A percentile compares a stretch with the other conserved stretches of the same genome.
phyloP scores from a whole-genome alignment of 2,113 vertebrate species.

The Pyxicephalus adspersus region DNA sequence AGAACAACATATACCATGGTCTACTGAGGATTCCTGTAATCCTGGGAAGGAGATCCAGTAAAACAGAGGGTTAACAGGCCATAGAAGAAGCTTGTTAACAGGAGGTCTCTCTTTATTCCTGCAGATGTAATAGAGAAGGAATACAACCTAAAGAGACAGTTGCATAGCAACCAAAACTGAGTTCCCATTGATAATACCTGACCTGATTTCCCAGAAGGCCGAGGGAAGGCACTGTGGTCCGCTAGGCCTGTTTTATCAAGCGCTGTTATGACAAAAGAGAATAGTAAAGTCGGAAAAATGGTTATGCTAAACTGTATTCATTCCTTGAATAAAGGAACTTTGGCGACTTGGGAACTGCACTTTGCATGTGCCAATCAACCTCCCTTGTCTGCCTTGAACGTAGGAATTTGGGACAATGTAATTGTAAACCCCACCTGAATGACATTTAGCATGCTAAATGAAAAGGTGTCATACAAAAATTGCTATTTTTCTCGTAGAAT shows the following conservation, averaged over 20 bases:
- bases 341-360: too few species aligned
- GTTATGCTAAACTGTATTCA: too few species aligned
- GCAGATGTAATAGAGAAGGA: slow-evolving; percentile 59
- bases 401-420: too few species aligned
- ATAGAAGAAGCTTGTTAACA: slow-evolving; percentile 34
- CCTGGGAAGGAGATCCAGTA: not conserved
- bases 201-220: slow-evolving; percentile 54
- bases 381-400: too few species aligned
- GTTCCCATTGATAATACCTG: slow-evolving; percentile 23
- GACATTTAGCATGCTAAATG: too few species aligned
- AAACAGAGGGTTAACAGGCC: slow-evolving; percentile 28
- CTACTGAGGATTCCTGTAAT: not conserved
- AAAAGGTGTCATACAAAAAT: too few species aligned
- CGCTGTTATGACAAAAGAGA: not conserved
- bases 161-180: slow-evolving; percentile 61
- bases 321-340: too few species aligned
- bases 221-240: slow-evolving; percentile 2
- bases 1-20: too few species aligned
- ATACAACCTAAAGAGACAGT: slow-evolving; percentile 58
- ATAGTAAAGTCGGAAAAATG: too few species aligned
- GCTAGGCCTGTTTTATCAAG: not conserved
- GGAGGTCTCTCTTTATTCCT: slow-evolving; percentile 43
- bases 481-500: too few species aligned
- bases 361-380: too few species aligned
- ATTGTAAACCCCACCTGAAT: too few species aligned